Base-by-base conservation (phyloP, 1,140 invertebrate species). In the Ceratina calcarata region DNA sequence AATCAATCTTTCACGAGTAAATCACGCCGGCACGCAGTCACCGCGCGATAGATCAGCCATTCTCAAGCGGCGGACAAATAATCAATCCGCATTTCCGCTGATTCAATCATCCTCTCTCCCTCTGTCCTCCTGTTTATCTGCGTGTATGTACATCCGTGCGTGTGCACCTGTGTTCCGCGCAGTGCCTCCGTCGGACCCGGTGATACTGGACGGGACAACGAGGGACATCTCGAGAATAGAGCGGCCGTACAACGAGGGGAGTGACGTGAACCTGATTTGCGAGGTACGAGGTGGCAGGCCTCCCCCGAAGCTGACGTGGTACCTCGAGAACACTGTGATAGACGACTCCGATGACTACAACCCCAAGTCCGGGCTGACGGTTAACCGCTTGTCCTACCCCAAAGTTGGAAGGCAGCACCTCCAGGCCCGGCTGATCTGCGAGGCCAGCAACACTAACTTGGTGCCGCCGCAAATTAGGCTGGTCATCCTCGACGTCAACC, bases 381-480 rank as follows among this genome's bases (percentile, higher is more conserved):
- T 96, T 81, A 97, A 97, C 93, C 95, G 95, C 78, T 93, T 97
- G 84, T 95, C 94, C 58, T 97, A 96, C 90, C 95, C 95, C 24
- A 95, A 95, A 84, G 94, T 97, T 67, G 95, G 95, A 6, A 91
- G 96, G 18, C 95, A 97, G 90, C 96, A 98, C 92, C 94, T 97
- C 53, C 95, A 97, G 85, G 94, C 95, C 53, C 93, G 96, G 81
- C 95, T 97, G 73, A 95, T 96, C 77, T 97, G 97, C 92, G 96
- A 97, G 90, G 97, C 97, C 12, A 96, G 95, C 89, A 98, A 98
- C 91, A 98, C 97, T 37, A 97, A 97, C 91, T 92, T 97, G 78
- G 95, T 95, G 8, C 94, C 94, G 27, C 96, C 97, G 0, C 94
- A 95, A 76, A 95, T 95, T 60, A 96, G 95, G 90, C 94, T 96